These are phyloP conservation scores for Terrapene triunguis DNA, from an alignment of 2,113 vertebrate genomes.

Conservation along the genomic window DNA sequence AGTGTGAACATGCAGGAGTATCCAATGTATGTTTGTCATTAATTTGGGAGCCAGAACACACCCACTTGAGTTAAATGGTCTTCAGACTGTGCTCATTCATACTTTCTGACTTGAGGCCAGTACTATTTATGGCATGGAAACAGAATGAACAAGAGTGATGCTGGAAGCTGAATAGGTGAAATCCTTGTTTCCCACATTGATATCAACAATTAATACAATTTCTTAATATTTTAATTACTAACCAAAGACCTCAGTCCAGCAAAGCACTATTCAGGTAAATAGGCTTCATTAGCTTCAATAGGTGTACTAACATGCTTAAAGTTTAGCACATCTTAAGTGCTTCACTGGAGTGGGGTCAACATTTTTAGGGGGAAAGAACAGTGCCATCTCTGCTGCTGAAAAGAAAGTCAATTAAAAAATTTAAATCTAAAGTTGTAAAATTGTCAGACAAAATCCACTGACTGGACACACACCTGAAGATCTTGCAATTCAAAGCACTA, in stretches of 20 bases:
- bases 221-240: not conserved
- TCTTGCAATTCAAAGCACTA: rapidly evolving
- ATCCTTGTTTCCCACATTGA: not conserved
- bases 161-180: not conserved
- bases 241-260: not conserved
- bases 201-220: not conserved
- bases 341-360: not conserved
- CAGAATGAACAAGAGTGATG: not conserved
- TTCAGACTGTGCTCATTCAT: not conserved
- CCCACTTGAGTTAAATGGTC: not conserved
- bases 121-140: rapidly evolving
- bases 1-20: not conserved
- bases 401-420: not conserved
- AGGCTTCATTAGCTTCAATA: rapidly evolving
- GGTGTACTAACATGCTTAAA: not conserved
- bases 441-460: not conserved
- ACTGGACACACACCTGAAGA: not conserved
- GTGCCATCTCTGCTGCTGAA: not conserved
- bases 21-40: not conserved
- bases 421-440: not conserved
- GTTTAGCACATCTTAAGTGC: not conserved
- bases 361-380: not conserved
- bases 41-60: not conserved
- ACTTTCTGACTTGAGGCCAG: no score
- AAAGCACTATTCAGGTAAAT: not conserved